Evolutionary conservation across 2,113 vertebrate genomes (phyloP).

Genomic region (Myrmecobius fasciatus): DNA sequence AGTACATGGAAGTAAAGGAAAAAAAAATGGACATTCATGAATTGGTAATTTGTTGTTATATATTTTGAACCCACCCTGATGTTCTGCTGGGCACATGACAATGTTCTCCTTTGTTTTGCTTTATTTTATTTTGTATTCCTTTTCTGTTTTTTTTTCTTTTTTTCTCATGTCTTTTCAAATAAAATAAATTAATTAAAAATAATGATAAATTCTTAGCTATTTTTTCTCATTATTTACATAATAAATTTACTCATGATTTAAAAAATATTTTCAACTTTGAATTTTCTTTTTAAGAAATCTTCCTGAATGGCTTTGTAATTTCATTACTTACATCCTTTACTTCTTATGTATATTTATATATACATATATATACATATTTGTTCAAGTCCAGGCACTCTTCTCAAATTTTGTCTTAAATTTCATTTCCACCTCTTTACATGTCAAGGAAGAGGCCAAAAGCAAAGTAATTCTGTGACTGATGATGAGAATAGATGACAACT

Average conservation of each 20-base stretch:
- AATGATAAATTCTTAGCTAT: neutral
- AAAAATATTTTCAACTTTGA: neutral
- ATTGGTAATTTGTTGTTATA: no score
- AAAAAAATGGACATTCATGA: no score
- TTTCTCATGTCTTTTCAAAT: no score
- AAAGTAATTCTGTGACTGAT: neutral
- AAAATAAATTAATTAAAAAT: no score
- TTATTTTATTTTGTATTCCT: no score
- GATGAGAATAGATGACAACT: neutral
- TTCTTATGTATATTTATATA: no score
- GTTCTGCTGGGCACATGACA: no score
- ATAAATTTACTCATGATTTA: neutral
- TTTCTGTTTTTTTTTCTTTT: no score
- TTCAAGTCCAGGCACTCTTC: neutral
- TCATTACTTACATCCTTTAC: neutral
- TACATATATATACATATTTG: neutral
- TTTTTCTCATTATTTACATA: neutral
- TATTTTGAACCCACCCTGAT: no score
- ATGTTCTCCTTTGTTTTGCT: no score
- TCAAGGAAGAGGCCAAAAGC: neutral
- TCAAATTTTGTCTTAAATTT: neutral
- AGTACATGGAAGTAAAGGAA: no score
- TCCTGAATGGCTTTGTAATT: neutral
- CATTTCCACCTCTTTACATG: neutral
- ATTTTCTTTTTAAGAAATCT: neutral